Evolutionary conservation across 64 coral and sea anemone species (phyloP), one percentile per base, ranked within the genome.

Genomic region (Astreopora myriophthalma): DNA sequence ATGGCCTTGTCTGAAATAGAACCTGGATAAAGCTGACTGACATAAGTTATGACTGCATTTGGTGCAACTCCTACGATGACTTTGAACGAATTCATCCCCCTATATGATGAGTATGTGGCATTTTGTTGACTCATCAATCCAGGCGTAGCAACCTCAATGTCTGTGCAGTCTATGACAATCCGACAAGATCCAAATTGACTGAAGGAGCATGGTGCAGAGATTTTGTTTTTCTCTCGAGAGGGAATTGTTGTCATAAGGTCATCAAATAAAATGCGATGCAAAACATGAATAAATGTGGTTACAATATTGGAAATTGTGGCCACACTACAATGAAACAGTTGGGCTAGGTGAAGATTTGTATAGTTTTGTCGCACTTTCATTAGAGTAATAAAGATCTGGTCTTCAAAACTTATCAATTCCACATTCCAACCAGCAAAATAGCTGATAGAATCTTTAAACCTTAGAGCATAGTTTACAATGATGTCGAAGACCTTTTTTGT

Each of bases 11-110:
- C 79, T 51, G 79, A 83, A 36, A 83, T 63, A 12, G 79, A 83
- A 6, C 79, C 79, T 30, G 79, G 79, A 31, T 64, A 79, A 39
- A n/a, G 46, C 42, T 79, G 39, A 79, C 75, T 79, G 28, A 79
- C 40, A 51, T 48, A 79, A 25, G 75, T 79, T 8, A 51, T 79
- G 1, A 79, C 75, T 0, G 38, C 75, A 79, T 79, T 79, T 10
- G 75, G 75, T n/a, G 75, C 75, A n/a, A 79, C 75, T 6, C 75
- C 32, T 9, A 79, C 36, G 28, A 79, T 48, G 46, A 79, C 75
- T 79, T 79, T 79, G 46, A 79, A 79, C 22, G 75, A 79, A 8
- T 79, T 79, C 75, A 79, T 79, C 13, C 75, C 75, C 75, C 75
- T 79, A 29, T 79, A 79, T 39, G 11, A 7, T 19, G 74, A 76